Percentiles rank a stretch among this genome's conserved stretches.
Evolutionary conservation across 2,113 vertebrate genomes (phyloP).

Genomic region (Ictidomys tridecemlineatus): DNA sequence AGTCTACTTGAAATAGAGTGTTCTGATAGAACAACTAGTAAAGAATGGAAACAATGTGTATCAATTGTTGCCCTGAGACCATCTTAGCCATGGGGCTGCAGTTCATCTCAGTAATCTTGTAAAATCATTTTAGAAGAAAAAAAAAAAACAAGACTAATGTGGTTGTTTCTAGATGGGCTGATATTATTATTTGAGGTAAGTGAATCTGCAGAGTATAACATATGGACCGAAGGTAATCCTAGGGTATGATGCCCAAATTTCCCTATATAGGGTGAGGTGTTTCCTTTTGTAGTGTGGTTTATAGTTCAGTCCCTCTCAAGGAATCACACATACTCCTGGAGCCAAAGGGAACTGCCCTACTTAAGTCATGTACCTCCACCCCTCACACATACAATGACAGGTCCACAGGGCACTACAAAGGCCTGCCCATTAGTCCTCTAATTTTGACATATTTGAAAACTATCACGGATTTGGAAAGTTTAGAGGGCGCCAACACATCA

Average conservation of each 20-base stretch:
- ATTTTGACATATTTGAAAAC: not conserved
- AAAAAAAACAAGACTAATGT: not conserved
- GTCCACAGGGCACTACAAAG: rapidly evolving
- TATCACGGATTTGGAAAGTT: not conserved
- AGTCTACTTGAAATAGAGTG: not conserved
- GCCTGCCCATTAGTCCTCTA: rapidly evolving
- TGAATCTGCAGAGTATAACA: not conserved
- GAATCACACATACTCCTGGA: not conserved
- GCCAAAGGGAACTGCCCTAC: not conserved
- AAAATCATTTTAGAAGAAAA: not conserved
- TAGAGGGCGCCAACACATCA: not conserved
- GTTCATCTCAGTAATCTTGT: not conserved
- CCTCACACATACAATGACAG: not conserved
- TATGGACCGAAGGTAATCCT: not conserved
- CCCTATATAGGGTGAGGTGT: not conserved
- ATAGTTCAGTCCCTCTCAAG: not conserved
- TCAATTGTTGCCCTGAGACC: not conserved
- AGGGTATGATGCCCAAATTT: not conserved
- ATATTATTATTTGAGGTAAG: not conserved
- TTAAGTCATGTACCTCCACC: not conserved
- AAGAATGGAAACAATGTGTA: not conserved
- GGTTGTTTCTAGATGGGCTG: not conserved
- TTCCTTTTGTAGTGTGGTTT: not conserved
- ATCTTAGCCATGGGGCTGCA: not conserved
- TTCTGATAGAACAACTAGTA: not conserved